These are phyloP conservation scores for Philaenus spumarius DNA, from an alignment of 1,140 invertebrate genomes.

Conservation along the genomic window DNA sequence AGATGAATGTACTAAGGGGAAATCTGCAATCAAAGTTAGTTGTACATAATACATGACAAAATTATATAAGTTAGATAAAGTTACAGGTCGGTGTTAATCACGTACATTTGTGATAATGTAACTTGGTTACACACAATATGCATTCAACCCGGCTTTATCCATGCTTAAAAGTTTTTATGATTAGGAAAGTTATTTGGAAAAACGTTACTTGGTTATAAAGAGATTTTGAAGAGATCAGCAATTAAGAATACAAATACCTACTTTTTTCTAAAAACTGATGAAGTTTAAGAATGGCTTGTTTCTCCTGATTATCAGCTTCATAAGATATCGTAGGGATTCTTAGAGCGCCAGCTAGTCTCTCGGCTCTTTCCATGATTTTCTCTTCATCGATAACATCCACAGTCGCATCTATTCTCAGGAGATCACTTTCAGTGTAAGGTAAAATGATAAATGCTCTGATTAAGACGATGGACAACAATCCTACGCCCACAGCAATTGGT, in stretches of 20 bases:
- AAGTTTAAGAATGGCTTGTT: slow-evolving; percentile 20
- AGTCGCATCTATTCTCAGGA: neutral
- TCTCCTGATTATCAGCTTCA: slow-evolving; percentile 22
- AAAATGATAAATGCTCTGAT: neutral
- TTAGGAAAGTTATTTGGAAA: too few relatives aligned
- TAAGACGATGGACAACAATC: neutral
- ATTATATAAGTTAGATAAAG: too few relatives aligned
- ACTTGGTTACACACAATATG: too few relatives aligned
- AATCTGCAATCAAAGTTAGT: slow-evolving; percentile 36
- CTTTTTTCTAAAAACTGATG: slow-evolving; percentile 25
- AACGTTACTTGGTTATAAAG: too few relatives aligned
- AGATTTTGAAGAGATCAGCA: too few relatives aligned
- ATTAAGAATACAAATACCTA: too few relatives aligned
- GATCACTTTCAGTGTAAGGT: neutral
- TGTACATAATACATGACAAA: too few relatives aligned
- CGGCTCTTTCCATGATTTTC: slow-evolving; percentile 20
- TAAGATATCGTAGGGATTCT: slow-evolving; percentile 26
- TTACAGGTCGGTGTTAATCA: too few relatives aligned
- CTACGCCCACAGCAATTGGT: neutral
- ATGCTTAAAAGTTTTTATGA: too few relatives aligned
- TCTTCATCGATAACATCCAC: slow-evolving; percentile 21
- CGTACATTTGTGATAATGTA: too few relatives aligned
- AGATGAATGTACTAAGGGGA: slow-evolving; percentile 42
- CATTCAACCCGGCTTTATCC: too few relatives aligned
- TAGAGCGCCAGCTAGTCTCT: slow-evolving; percentile 23